Conservation (phyloP, 2,888 invertebrate genomes). For the Ophioninae sp. region DNA sequence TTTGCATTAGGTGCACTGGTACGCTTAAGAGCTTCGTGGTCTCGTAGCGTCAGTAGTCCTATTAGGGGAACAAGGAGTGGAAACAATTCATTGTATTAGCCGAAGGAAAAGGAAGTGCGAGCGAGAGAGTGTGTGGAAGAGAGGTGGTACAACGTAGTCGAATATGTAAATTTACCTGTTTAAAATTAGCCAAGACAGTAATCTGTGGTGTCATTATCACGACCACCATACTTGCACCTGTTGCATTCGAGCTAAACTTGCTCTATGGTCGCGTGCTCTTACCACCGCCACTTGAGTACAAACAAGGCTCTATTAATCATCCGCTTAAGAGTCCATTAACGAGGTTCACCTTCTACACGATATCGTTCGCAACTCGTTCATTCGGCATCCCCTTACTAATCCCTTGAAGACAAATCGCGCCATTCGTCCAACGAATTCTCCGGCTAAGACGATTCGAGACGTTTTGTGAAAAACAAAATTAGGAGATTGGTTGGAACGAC, state of each 20-base stretch:
- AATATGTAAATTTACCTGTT: constrained; percentile 54
- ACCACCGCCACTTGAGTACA: constrained; percentile 11
- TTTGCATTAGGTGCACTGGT: constrained; percentile 17
- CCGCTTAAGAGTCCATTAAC: constrained; percentile 14
- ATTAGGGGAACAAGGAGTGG: constrained; percentile 29
- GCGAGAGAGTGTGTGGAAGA: constrained; percentile 11
- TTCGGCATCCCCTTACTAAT: background rate
- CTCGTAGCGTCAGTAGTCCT: constrained; percentile 21
- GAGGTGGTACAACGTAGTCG: constrained; percentile 20
- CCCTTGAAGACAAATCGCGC: background rate
- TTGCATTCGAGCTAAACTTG: constrained; percentile 48
- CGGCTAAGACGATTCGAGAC: background rate
- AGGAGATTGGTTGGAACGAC: too few species aligned
- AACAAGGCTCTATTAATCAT: constrained; percentile 19
- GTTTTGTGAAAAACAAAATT: background rate
- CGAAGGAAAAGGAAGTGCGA: background rate
- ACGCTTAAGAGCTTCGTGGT: constrained; percentile 34
- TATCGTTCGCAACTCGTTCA: background rate
- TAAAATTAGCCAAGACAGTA: constrained; percentile 57
- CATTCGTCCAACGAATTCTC: background rate
- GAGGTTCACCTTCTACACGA: background rate
- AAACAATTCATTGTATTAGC: constrained; percentile 17
- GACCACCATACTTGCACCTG: constrained; percentile 51
- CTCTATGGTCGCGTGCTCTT: background rate
- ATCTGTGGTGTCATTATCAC: constrained; percentile 51